Conservation (phyloP, 2,113 vertebrate genomes). For the Pseudonaja textilis region DNA sequence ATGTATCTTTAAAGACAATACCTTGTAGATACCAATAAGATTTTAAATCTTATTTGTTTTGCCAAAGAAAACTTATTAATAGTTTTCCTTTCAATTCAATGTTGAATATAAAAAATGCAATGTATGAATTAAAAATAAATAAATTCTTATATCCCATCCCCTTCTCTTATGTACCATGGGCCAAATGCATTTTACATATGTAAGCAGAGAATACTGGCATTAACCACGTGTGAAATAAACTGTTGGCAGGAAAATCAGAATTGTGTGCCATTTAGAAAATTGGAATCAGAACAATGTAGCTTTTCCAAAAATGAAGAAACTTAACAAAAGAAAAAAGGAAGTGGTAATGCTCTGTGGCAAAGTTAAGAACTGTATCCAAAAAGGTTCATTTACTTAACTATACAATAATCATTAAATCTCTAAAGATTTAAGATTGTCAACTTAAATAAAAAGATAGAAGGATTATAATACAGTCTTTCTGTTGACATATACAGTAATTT, state of each 20-base stretch:
- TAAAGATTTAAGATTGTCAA: not conserved
- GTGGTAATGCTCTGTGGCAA: conserved; percentile 27
- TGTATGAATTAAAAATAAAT: not conserved
- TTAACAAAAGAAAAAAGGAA: conserved; percentile 27
- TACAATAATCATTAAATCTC: not conserved
- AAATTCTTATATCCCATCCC: not conserved
- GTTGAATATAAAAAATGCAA: not conserved
- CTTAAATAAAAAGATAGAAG: conserved; percentile 30
- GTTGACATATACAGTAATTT: conserved; percentile 17
- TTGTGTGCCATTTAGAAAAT: conserved; percentile 64
- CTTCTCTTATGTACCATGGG: conserved; percentile 45
- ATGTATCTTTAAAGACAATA: conserved; percentile 54
- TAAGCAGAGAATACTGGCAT: conserved; percentile 65
- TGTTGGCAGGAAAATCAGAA: conserved; percentile 54
- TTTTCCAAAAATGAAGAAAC: conserved; percentile 58
- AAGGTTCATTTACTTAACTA: not conserved
- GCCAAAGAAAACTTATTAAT: conserved; percentile 55
- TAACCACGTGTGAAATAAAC: conserved; percentile 60
- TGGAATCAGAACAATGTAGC: conserved; percentile 51
- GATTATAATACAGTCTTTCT: conserved; percentile 10
- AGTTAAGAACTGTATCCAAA: conserved; percentile 16
- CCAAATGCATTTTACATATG: conserved; percentile 63
- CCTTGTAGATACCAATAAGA: conserved; percentile 47
- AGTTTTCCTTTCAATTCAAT: conserved; percentile 41
- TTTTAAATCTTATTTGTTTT: conserved; percentile 56